Evolutionary conservation across 1,140 invertebrate species (phyloP), one percentile per base, ranked within the genome.

Genomic region (Philaenus spumarius): DNA sequence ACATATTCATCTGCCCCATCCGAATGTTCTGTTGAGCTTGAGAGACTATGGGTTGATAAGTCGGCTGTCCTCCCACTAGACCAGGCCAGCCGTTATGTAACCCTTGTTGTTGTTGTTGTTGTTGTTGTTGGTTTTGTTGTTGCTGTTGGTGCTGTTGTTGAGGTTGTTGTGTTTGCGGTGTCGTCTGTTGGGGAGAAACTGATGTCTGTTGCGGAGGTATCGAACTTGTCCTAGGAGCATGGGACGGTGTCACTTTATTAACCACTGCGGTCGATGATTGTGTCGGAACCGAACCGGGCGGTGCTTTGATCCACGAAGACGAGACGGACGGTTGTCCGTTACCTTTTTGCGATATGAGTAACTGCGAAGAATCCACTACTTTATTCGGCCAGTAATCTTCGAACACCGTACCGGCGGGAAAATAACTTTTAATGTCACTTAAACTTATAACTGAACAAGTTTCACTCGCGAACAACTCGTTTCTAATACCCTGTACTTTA

Each of bases 301-400:
- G 66, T 19, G 55, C 61, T 48, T 64, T 64, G 1, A 62, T 61
- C 64, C 64, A 67, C 0, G 63, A 57, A 4, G 60, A 12, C 12
- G 6, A 23, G 20, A 34, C 46, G 12, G 34, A 22, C 12, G 47
- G 50, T 40, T 42, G 37, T 7, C 55, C 42, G 1, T 52, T 12
- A 0, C 48, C 51, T 26, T 63, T 62, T 1, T 59, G 46, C 17
- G 77, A 81, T 63, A 87, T 76, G 26, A 87, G 73, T 9, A 89
- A 77, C 66, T 87, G 85, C 4, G 81, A 84, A 3, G 26, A 30
- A 60, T 90, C 87, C 42, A 89, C 81, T 47, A 90, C 84, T 76
- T 90, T 90, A 66, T 83, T 87, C 5, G 90, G 90, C 90, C 90
- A 94, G 72, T 92, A 93, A 60, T 93, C 90, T 67, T 93, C 89